Percentiles rank a stretch among this genome's conserved stretches.
Conservation (phyloP, 2,888 invertebrate species). For the Drosophila quinaria region DNA sequence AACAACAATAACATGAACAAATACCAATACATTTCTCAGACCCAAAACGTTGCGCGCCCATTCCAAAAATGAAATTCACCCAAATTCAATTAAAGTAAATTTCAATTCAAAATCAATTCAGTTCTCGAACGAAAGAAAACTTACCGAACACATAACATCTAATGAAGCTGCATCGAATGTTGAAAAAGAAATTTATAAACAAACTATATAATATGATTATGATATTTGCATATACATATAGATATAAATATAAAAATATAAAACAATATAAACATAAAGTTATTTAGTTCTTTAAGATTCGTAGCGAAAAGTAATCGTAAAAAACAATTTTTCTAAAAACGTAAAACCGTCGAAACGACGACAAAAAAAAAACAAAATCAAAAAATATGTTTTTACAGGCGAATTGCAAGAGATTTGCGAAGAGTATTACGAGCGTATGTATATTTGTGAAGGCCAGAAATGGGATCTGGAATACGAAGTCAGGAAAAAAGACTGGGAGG, state of each 20-base stretch:
- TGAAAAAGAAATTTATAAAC: slow-evolving; percentile 21
- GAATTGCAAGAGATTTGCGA: slow-evolving; percentile 96
- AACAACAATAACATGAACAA: slow-evolving; percentile 50
- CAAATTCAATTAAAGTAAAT: slow-evolving; percentile 14
- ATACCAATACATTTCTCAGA: slow-evolving; percentile 56
- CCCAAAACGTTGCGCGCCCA: slow-evolving; percentile 53
- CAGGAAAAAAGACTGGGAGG: slow-evolving; percentile 99
- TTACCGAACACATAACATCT: slow-evolving; percentile 81
- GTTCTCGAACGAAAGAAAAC: slow-evolving; percentile 45
- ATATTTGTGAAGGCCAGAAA: slow-evolving; percentile 99
- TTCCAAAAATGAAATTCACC: slow-evolving; percentile 45
- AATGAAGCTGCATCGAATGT: slow-evolving; percentile 59
- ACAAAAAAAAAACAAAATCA: slow-evolving; percentile 19
- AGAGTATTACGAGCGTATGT: slow-evolving; percentile 98
- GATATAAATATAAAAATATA: slow-evolving; percentile 7
- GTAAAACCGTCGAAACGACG: slow-evolving; percentile 23
- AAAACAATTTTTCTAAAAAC: slow-evolving; percentile 19
- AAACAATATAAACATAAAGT: slow-evolving; percentile 36
- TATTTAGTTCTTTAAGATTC: slow-evolving; percentile 47
- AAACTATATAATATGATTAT: slow-evolving; percentile 29
- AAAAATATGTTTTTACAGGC: slow-evolving; percentile 83
- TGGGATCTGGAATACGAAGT: slow-evolving; percentile 99
- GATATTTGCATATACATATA: slow-evolving; percentile 27
- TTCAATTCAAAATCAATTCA: slow-evolving; percentile 50
- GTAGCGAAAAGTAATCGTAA: slow-evolving; percentile 28